Evolutionary conservation across 1,140 invertebrate genomes (phyloP).

Genomic region (Drosophila nannoptera): DNA sequence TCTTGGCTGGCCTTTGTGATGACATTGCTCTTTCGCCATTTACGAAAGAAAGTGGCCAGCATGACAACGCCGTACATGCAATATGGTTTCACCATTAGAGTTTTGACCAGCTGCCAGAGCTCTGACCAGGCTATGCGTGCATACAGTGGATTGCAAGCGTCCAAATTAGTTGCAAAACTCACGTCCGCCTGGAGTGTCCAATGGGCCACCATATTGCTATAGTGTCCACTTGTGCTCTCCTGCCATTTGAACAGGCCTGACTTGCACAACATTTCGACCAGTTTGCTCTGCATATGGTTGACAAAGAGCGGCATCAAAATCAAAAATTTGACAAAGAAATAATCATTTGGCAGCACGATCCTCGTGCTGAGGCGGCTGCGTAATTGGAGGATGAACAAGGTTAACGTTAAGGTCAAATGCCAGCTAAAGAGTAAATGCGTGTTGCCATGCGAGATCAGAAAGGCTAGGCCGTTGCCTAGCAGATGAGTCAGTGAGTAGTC

Average conservation of each 20-base stretch:
- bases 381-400: constrained; percentile 53
- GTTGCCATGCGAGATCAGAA: constrained; percentile 67
- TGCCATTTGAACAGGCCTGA: constrained; percentile 44
- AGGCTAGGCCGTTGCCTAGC: constrained; percentile 61
- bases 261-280: constrained; percentile 56
- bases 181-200: constrained; percentile 70
- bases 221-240: constrained; percentile 51
- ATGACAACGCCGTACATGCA: constrained; percentile 78
- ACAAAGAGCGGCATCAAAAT: constrained; percentile 58
- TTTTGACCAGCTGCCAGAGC: constrained; percentile 71
- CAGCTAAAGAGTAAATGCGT: constrained; percentile 65
- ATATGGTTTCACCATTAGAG: constrained; percentile 72
- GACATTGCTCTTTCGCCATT: constrained; percentile 68
- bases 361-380: constrained; percentile 34
- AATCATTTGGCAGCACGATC: constrained; percentile 45
- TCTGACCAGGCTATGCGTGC: constrained; percentile 59
- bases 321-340: constrained; percentile 65
- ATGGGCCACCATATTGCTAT: constrained; percentile 62
- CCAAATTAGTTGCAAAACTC: constrained; percentile 65
- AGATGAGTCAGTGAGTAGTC: constrained; percentile 73
- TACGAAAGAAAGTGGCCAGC: constrained; percentile 75
- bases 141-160: constrained; percentile 68
- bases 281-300: constrained; percentile 59
- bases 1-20: constrained; percentile 48
- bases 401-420: constrained; percentile 60